Conservation (phyloP, 2,888 invertebrate genomes). For the Eristalis tenax region DNA sequence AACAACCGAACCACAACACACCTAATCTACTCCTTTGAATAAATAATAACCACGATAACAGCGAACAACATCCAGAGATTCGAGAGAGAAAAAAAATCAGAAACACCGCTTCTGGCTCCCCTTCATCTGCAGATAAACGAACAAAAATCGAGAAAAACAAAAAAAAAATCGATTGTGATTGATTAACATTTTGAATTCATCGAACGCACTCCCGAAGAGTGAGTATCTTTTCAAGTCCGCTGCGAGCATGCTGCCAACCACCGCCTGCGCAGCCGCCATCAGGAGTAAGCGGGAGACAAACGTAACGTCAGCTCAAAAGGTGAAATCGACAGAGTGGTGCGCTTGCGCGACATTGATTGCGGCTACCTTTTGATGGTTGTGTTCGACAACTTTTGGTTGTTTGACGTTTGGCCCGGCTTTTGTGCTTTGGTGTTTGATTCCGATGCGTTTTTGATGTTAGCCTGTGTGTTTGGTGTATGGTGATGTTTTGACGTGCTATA, state of each 20-base stretch:
- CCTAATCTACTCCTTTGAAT: conserved; percentile 48
- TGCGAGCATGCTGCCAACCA: neutral
- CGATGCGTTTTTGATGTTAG: conserved; percentile 56
- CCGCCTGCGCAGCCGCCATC: neutral
- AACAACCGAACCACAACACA: conserved; percentile 29
- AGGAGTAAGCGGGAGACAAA: conserved; percentile 4
- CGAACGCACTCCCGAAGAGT: conserved; percentile 47
- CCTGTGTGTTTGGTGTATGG: neutral
- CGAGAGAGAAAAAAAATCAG: conserved; percentile 16
- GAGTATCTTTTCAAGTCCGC: conserved; percentile 8
- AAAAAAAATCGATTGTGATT: conserved; percentile 61
- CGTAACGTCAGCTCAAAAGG: conserved; percentile 37
- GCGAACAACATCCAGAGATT: conserved; percentile 41
- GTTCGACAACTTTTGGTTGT: conserved; percentile 59
- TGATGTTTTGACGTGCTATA: conserved; percentile 39
- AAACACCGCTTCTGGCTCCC: conserved; percentile 1
- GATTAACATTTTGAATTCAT: conserved; percentile 67
- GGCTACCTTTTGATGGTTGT: conserved; percentile 68
- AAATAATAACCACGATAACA: conserved; percentile 65
- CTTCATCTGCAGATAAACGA: conserved; percentile 7
- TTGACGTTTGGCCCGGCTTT: conserved; percentile 9
- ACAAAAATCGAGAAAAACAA: conserved; percentile 14
- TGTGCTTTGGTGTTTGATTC: conserved; percentile 37
- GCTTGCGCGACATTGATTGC: conserved; percentile 64
- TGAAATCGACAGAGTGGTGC: conserved; percentile 35